Evolutionary conservation across 2,888 invertebrate genomes (phyloP).

Genomic region (Drosophila nr. medialis): DNA sequence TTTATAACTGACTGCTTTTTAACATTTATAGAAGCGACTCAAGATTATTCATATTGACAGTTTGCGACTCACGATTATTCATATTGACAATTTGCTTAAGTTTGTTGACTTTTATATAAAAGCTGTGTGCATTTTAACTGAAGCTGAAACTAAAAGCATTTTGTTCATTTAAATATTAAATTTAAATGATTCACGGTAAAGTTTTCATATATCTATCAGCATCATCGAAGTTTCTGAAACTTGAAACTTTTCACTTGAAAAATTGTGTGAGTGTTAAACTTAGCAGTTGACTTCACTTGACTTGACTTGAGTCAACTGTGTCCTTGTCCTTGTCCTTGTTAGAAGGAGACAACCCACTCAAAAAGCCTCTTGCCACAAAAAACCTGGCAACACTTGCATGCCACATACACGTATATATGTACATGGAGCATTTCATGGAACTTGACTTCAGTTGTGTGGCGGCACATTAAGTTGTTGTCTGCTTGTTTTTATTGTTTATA

Average conservation of each 20-base stretch:
- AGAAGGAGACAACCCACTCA: neutral
- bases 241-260: conserved; percentile 1
- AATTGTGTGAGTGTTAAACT: conserved; percentile 4
- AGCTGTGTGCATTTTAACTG: neutral
- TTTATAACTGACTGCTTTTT: neutral
- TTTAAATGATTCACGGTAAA: neutral
- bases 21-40: neutral
- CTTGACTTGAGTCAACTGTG: conserved; percentile 8
- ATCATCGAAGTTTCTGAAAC: neutral
- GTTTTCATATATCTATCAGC: neutral
- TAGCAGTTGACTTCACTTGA: conserved; percentile 14
- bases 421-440: conserved; percentile 2
- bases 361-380: neutral
- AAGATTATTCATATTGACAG: neutral
- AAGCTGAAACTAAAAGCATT: neutral
- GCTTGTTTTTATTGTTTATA: conserved; percentile 56
- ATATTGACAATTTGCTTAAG: neutral
- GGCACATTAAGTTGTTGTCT: conserved; percentile 72
- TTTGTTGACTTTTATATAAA: neutral
- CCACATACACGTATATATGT: conserved; percentile 2
- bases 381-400: conserved; percentile 30
- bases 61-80: neutral
- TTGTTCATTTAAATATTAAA: neutral
- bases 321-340: conserved; percentile 30
- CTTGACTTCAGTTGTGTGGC: conserved; percentile 25